Conservation (phyloP, 1,140 invertebrate species). For the Aporrectodea caliginosa region DNA sequence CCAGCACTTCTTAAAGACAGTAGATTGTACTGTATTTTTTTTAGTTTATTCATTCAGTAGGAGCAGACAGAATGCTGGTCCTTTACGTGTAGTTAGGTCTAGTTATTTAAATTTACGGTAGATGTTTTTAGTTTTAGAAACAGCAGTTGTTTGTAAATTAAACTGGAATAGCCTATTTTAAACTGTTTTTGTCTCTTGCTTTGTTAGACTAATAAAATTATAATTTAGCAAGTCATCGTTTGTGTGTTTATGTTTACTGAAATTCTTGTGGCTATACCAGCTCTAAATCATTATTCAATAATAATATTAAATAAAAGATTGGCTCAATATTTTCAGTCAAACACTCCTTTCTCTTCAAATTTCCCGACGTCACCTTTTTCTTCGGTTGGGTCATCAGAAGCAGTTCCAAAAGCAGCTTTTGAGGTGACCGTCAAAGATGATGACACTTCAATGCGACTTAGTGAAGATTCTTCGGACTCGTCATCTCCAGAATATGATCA, state of each 20-base stretch:
- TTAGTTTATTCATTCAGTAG: too few species aligned
- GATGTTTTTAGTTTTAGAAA: neutral
- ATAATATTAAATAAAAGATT: neutral
- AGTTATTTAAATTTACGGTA: neutral
- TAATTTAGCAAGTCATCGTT: neutral
- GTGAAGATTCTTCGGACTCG: neutral
- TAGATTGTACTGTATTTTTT: neutral
- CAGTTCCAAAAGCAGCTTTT: neutral
- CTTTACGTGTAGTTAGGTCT: neutral
- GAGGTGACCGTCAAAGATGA: neutral
- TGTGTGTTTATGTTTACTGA: neutral
- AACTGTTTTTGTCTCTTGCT: neutral
- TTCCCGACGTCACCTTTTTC: neutral
- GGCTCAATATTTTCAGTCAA: neutral
- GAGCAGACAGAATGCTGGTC: too few species aligned
- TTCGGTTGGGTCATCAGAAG: neutral
- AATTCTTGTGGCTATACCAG: neutral
- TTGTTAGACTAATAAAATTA: too few species aligned
- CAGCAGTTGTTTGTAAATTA: too few species aligned
- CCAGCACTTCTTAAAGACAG: neutral
- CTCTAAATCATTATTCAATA: neutral
- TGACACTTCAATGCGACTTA: neutral
- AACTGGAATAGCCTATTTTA: neutral
- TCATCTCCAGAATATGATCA: neutral
- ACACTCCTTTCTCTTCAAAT: neutral